Evolutionary conservation across 2,888 invertebrate genomes (phyloP).

Genomic region (Mantis religiosa): DNA sequence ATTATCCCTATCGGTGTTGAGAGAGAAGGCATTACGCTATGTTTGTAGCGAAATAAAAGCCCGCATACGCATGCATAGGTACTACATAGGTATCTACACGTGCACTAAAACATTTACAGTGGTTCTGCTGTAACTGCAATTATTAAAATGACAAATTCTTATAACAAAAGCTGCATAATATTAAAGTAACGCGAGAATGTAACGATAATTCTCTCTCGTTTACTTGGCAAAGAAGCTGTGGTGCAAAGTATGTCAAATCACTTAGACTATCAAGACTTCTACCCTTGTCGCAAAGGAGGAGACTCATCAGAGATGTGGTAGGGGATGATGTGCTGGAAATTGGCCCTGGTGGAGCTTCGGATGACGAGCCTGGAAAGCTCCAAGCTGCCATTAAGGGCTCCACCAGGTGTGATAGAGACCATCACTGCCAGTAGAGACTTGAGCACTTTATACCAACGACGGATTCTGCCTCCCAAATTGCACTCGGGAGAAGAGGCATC

Average conservation of each 20-base stretch:
- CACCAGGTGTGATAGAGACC: neutral
- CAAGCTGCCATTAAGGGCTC: neutral
- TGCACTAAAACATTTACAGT: too few relatives aligned
- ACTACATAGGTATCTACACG: too few relatives aligned
- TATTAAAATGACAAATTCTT: too few relatives aligned
- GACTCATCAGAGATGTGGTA: neutral
- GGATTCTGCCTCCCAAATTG: neutral
- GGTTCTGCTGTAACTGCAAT: too few relatives aligned
- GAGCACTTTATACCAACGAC: neutral
- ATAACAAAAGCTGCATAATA: too few relatives aligned
- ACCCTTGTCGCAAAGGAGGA: neutral
- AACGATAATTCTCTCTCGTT: neutral
- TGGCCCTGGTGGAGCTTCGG: neutral
- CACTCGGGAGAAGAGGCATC: neutral
- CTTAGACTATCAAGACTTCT: neutral
- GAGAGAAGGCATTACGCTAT: too few relatives aligned
- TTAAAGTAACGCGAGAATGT: too few relatives aligned
- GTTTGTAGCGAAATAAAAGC: too few relatives aligned
- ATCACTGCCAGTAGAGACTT: neutral
- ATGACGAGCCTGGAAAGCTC: neutral
- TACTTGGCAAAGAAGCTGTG: neutral
- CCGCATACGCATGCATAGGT: too few relatives aligned
- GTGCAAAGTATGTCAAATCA: neutral
- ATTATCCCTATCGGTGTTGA: too few relatives aligned
- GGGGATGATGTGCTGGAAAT: neutral